Evolutionary conservation across 2,888 invertebrate species (phyloP).

Genomic region (Coleophora deauratella): DNA sequence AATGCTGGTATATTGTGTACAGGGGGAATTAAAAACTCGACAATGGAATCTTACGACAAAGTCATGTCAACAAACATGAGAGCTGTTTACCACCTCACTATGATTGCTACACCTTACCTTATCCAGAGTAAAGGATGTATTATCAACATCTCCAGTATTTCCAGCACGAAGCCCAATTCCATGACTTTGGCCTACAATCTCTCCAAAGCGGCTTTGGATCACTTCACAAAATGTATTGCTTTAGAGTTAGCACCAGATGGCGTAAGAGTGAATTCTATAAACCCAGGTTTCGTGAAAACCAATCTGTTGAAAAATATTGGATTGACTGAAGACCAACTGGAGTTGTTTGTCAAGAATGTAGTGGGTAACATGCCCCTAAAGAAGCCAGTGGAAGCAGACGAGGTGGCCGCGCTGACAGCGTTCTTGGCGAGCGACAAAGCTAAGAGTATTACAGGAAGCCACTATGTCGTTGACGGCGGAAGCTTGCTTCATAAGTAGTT

Average conservation of each 20-base stretch:
- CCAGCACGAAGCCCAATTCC: conserved; percentile 78
- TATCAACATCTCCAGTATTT: conserved; percentile 93
- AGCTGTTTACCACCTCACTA: conserved; percentile 85
- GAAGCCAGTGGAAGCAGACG: conserved; percentile 83
- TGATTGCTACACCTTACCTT: conserved; percentile 88
- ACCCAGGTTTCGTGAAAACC: conserved; percentile 95
- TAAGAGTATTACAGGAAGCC: conserved; percentile 90
- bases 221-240: conserved; percentile 92
- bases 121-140: conserved; percentile 86
- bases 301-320: conserved; percentile 83
- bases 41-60: conserved; percentile 86
- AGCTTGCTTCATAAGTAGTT: conserved; percentile 29
- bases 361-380: conserved; percentile 89
- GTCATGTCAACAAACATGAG: conserved; percentile 91
- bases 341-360: conserved; percentile 77
- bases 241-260: conserved; percentile 86
- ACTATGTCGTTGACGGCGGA: conserved; percentile 51
- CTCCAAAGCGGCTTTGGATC: conserved; percentile 95
- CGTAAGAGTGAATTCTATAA: conserved; percentile 91
- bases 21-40: conserved; percentile 87
- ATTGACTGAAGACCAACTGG: conserved; percentile 78
- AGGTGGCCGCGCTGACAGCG: conserved; percentile 90
- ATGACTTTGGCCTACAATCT: conserved; percentile 90
- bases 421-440: conserved; percentile 91
- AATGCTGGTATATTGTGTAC: conserved; percentile 87